phyloP scores from a whole-genome alignment of 2,797 vertebrate genomes.

The Danio choprae region DNA sequence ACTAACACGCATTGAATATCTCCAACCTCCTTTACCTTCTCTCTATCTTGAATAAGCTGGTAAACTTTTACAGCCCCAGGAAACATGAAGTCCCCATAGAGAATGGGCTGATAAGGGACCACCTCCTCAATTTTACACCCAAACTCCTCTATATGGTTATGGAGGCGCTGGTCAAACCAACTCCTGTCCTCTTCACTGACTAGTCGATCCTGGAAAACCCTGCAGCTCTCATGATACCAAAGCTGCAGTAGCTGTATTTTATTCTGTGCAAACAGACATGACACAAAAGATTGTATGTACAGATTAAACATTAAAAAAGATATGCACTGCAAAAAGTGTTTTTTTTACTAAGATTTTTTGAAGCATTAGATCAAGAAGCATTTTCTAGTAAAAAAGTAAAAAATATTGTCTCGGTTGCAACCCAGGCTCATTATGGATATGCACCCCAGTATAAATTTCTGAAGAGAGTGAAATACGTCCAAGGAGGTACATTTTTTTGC shows the following conservation, averaged over 20 bases:
- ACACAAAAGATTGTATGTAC: neutral
- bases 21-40: constrained; percentile 73
- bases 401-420: no score
- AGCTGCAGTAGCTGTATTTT: constrained; percentile 81
- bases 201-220: constrained; percentile 88
- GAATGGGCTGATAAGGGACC: constrained; percentile 81
- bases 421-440: no score
- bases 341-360: no score
- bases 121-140: constrained; percentile 81
- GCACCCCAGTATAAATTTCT: no score
- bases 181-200: constrained; percentile 83
- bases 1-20: neutral
- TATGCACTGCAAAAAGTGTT: no score
- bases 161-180: constrained; percentile 87
- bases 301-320: no score
- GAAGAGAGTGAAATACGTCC: no score
- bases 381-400: no score
- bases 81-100: constrained; percentile 92
- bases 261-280: constrained; percentile 61
- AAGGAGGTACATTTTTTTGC: no score
- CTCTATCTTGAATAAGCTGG: constrained; percentile 78
- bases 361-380: no score
- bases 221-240: constrained; percentile 93
- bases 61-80: constrained; percentile 82
- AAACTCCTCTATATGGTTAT: constrained; percentile 77